These are phyloP conservation scores for Porites cylindrica DNA, from an alignment of 92 coral and sea anemone species.

Conservation along the genomic window DNA sequence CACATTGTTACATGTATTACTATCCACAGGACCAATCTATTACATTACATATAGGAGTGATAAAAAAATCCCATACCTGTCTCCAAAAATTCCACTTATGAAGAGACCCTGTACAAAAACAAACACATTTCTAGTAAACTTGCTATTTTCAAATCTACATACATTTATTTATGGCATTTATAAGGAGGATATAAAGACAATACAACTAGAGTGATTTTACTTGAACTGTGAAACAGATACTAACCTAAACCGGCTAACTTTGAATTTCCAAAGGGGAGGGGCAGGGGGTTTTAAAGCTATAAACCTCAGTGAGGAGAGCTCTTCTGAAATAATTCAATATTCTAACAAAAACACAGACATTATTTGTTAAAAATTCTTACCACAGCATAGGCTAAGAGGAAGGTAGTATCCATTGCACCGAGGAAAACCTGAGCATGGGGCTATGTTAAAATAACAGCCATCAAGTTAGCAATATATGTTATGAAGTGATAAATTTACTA, in stretches of 20 bases:
- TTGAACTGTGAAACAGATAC: not conserved
- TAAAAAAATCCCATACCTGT: slow-evolving; percentile 60
- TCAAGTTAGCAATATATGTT: too few species aligned
- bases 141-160: too few species aligned
- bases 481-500: too few species aligned
- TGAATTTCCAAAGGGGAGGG: too few species aligned
- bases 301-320: not conserved
- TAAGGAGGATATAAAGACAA: not conserved
- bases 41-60: not conserved
- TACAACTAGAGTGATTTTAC: not conserved
- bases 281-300: too few species aligned
- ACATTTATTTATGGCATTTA: too few species aligned
- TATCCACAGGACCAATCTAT: too few species aligned
- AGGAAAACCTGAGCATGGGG: slow-evolving; percentile 75
- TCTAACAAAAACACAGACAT: not conserved
- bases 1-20: too few species aligned
- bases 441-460: slow-evolving; percentile 29
- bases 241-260: not conserved
- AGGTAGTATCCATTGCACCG: slow-evolving; percentile 87
- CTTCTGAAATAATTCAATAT: not conserved
- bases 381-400: slow-evolving; percentile 82
- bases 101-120: slow-evolving; percentile 73
- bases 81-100: slow-evolving; percentile 88
- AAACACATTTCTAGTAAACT: not conserved
- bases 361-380: slow-evolving; percentile 48